Evolutionary conservation across 2,888 invertebrate species (phyloP).

Genomic region (Philaethria dido): DNA sequence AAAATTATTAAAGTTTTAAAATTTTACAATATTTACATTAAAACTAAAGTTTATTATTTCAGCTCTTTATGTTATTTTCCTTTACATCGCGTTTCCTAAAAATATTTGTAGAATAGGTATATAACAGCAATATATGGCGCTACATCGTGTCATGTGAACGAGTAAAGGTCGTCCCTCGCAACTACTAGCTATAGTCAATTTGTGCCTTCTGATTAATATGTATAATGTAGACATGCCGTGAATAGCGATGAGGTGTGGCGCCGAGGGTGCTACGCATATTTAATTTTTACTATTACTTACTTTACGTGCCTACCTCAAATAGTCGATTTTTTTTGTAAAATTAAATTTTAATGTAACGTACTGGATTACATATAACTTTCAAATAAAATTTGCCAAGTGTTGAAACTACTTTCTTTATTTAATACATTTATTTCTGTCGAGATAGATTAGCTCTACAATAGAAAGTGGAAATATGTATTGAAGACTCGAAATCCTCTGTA

Average conservation of each 20-base stretch:
- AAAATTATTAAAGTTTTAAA: too few relatives aligned
- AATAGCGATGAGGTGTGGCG: conserved; percentile 72
- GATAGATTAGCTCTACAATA: neutral
- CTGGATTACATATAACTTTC: too few relatives aligned
- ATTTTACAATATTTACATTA: too few relatives aligned
- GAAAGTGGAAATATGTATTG: neutral
- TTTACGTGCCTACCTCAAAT: conserved; percentile 38
- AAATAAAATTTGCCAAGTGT: too few relatives aligned
- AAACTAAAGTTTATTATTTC: neutral
- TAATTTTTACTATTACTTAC: conserved; percentile 57
- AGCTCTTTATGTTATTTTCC: neutral
- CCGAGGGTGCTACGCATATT: conserved; percentile 61
- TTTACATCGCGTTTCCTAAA: neutral
- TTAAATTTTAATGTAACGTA: too few relatives aligned
- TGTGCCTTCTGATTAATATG: conserved; percentile 43
- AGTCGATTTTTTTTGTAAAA: neutral
- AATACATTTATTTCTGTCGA: neutral
- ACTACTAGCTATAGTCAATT: conserved; percentile 32
- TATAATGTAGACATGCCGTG: conserved; percentile 52
- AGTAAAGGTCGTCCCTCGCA: conserved; percentile 40
- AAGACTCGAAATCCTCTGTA: neutral
- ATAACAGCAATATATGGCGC: conserved; percentile 24
- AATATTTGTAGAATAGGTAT: neutral
- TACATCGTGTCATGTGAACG: conserved; percentile 43
- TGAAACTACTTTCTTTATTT: neutral